Percentiles rank a stretch among this genome's conserved stretches.
Evolutionary conservation across 2,797 vertebrate species (phyloP).

Genomic region (Macroramphosus scolopax): DNA sequence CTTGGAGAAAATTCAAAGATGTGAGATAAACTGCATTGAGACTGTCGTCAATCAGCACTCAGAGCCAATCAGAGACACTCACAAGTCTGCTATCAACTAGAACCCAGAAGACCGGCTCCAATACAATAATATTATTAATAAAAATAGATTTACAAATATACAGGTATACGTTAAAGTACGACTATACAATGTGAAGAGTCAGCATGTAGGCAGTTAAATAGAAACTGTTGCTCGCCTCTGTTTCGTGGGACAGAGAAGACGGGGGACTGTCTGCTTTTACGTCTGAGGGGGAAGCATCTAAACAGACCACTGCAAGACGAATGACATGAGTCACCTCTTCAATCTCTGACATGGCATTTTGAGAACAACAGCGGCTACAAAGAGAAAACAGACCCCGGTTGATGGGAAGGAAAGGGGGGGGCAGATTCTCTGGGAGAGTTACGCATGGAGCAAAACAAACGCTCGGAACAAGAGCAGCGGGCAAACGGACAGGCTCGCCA

Average conservation of each 20-base stretch:
- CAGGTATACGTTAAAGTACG: slow-evolving; percentile 62
- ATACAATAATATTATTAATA: slow-evolving; percentile 64
- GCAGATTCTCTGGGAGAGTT: slow-evolving; percentile 62
- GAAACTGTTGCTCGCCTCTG: slow-evolving; percentile 52
- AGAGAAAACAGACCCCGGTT: slow-evolving; percentile 81
- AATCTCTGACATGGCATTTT: slow-evolving; percentile 80
- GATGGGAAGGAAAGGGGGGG: slow-evolving; percentile 49
- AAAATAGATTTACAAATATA: slow-evolving; percentile 74
- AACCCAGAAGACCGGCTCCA: slow-evolving; percentile 35
- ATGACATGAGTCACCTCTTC: slow-evolving; percentile 81
- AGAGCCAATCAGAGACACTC: slow-evolving; percentile 23
- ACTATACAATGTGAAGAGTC: slow-evolving; percentile 61
- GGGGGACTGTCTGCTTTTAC: slow-evolving; percentile 64
- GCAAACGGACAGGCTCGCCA: slow-evolving; percentile 47
- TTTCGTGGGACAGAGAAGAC: slow-evolving; percentile 53
- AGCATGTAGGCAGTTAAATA: slow-evolving; percentile 37
- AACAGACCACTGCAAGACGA: slow-evolving; percentile 70
- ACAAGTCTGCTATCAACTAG: slow-evolving; percentile 34
- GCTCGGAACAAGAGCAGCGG: slow-evolving; percentile 37
- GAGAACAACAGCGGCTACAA: slow-evolving; percentile 80
- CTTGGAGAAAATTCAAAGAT: slow-evolving; percentile 42
- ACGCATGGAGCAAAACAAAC: slow-evolving; percentile 66
- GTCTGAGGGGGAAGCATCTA: slow-evolving; percentile 69
- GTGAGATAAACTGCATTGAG: slow-evolving; percentile 1
- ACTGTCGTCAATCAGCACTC: too few relatives aligned